These are phyloP conservation scores for Cydia pomonella DNA, from an alignment of 1,140 invertebrate species.

Conservation along the genomic window DNA sequence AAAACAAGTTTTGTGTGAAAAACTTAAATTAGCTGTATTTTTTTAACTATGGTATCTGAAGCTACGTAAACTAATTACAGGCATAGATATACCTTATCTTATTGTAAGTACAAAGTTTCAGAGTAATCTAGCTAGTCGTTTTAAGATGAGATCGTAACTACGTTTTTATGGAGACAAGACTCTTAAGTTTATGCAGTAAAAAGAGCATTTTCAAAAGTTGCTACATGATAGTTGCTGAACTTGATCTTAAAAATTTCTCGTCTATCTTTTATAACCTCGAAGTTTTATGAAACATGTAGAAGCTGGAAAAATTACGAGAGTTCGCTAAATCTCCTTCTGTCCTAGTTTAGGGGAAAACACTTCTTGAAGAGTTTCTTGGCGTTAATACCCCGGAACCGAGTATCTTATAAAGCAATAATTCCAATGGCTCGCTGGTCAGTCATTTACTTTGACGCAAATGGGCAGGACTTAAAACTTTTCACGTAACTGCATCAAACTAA, in stretches of 20 bases:
- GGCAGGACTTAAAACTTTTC: neutral
- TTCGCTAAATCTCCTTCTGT: neutral
- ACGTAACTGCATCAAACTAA: neutral
- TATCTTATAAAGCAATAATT: constrained; percentile 13
- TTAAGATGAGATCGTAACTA: too few relatives aligned
- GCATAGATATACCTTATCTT: too few relatives aligned
- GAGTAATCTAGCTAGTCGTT: too few relatives aligned
- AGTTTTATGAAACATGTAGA: neutral
- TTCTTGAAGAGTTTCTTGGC: neutral
- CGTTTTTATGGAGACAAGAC: too few relatives aligned
- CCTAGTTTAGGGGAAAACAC: neutral
- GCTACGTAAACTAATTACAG: too few relatives aligned
- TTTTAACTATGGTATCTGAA: too few relatives aligned
- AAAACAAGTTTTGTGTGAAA: too few relatives aligned
- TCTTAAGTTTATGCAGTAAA: neutral
- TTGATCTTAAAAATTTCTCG: too few relatives aligned
- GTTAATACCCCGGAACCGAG: neutral
- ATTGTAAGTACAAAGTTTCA: too few relatives aligned
- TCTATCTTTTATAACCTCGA: neutral
- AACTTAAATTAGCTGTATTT: too few relatives aligned
- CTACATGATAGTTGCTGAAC: too few relatives aligned
- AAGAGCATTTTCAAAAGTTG: neutral
- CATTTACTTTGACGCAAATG: constrained; percentile 27
- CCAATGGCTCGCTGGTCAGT: constrained; percentile 5
- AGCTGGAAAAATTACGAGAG: neutral